phyloP scores from a whole-genome alignment of 1,140 invertebrate species.

The Zaprionus lachaisei region DNA sequence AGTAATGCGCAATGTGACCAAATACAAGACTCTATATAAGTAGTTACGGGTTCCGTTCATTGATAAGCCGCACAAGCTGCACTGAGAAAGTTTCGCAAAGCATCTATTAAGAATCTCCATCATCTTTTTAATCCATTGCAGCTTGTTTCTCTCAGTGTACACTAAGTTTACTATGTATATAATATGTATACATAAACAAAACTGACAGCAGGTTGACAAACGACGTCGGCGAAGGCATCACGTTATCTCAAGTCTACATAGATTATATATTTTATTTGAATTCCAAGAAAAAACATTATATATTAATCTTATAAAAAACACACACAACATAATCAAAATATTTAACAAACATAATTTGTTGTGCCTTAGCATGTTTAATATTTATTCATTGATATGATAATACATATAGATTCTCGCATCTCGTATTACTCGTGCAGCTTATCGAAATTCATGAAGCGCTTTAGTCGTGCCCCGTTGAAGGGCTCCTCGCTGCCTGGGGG shows the following conservation, averaged over 20 bases:
- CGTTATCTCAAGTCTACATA: slow-evolving; percentile 1
- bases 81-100: not conserved
- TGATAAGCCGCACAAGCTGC: slow-evolving; percentile 37
- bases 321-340: not conserved
- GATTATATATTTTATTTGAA: slow-evolving; percentile 5
- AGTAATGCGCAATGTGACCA: not conserved
- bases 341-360: not conserved
- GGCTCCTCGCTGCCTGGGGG: slow-evolving; percentile 87
- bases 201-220: slow-evolving; percentile 6
- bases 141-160: not conserved
- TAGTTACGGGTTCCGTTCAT: not conserved
- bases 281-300: slow-evolving; percentile 23
- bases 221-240: not conserved
- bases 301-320: not conserved
- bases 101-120: no score
- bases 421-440: slow-evolving; percentile 26
- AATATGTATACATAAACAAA: not conserved
- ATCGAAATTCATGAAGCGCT: slow-evolving; percentile 85
- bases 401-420: slow-evolving; percentile 7
- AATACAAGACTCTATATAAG: slow-evolving; percentile 10
- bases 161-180: not conserved
- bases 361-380: not conserved
- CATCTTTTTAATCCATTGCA: not conserved
- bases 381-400: slow-evolving; percentile 1
- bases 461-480: slow-evolving; percentile 85